Percentiles rank a stretch among this genome's conserved stretches.
These are phyloP conservation scores for Vultur gryphus DNA, from an alignment of 2,797 vertebrate genomes.

Conservation along the genomic window DNA sequence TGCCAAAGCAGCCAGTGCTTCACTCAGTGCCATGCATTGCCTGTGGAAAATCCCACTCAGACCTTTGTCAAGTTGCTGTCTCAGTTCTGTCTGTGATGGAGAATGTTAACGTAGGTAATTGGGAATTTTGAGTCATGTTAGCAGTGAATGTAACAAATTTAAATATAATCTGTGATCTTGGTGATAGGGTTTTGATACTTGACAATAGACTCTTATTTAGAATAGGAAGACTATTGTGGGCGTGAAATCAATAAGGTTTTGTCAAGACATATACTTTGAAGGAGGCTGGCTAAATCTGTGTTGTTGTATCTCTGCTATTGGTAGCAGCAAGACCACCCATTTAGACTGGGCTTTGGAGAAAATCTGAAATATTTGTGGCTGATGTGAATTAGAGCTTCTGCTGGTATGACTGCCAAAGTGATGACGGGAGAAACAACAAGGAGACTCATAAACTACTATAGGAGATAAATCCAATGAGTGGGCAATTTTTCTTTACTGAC, in stretches of 20 bases:
- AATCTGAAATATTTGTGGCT: not conserved
- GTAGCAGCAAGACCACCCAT: not conserved
- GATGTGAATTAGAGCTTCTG: not conserved
- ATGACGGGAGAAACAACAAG: not conserved
- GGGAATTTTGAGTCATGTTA: not conserved
- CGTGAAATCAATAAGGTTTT: not conserved
- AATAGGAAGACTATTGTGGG: not conserved
- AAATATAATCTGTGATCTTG: not conserved
- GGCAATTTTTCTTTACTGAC: not conserved
- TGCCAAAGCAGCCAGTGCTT: not conserved
- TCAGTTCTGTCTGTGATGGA: not conserved
- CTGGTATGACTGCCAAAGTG: not conserved
- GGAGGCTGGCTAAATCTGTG: not conserved
- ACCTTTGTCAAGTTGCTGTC: not conserved
- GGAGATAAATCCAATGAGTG: not conserved
- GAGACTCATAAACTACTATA: not conserved
- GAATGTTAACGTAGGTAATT: not conserved
- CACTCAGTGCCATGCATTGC: fast-evolving
- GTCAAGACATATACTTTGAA: not conserved
- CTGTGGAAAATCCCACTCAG: not conserved
- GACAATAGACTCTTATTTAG: not conserved
- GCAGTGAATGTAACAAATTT: not conserved
- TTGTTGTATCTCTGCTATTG: not conserved
- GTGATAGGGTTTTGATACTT: not conserved
- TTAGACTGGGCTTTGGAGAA: not conserved